Percentiles rank a stretch among this genome's conserved stretches.
These are phyloP conservation scores for Struthidea cinerea DNA, from an alignment of 2,113 vertebrate genomes.

Conservation along the genomic window DNA sequence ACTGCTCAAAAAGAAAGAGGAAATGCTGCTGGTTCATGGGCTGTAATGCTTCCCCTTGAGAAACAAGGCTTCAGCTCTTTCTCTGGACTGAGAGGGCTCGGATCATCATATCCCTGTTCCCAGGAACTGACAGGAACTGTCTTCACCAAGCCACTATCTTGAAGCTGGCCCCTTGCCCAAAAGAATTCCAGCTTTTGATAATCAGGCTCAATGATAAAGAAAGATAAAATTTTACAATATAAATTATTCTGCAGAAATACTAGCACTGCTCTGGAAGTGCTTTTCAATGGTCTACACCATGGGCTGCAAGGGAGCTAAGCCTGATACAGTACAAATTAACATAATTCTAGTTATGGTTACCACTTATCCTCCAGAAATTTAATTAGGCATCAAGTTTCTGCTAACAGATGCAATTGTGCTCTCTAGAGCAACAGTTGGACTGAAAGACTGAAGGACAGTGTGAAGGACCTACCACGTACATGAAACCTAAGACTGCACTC, in stretches of 20 bases:
- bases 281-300: background rate
- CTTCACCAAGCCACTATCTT: background rate
- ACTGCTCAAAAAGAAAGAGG: background rate
- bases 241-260: background rate
- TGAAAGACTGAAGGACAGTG: background rate
- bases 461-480: background rate
- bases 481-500: slow-evolving; percentile 16
- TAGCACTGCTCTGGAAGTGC: background rate
- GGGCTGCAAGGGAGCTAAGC: background rate
- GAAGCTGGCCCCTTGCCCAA: background rate
- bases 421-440: background rate
- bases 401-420: background rate
- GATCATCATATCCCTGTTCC: background rate
- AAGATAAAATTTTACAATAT: background rate
- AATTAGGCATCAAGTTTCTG: background rate
- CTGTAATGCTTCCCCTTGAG: background rate
- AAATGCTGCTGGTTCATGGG: background rate
- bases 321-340: background rate
- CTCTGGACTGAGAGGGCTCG: background rate
- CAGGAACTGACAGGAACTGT: background rate
- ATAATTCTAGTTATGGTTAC: background rate
- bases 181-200: background rate
- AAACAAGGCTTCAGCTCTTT: background rate
- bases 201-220: background rate
- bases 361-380: background rate